phyloP scores from a whole-genome alignment of 23 tunicate genomes.

The Trididemnum clinides region DNA sequence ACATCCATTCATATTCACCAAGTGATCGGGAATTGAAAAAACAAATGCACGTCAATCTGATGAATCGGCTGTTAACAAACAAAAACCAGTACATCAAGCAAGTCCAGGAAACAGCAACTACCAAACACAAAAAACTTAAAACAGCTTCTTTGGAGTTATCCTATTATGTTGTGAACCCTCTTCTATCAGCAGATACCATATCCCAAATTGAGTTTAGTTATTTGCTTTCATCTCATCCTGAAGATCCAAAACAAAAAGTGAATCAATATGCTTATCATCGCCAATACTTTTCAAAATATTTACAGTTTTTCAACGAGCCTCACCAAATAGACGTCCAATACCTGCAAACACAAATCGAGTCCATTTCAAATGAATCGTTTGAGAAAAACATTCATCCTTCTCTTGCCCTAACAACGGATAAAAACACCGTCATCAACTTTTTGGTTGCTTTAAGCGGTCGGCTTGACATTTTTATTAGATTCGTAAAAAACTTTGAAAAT shows the following conservation, averaged over 20 bases:
- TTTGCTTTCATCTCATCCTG: neutral
- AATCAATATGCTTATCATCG: neutral
- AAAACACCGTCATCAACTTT: constrained; percentile 41
- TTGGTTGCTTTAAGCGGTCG: constrained; percentile 72
- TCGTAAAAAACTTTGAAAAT: constrained; percentile 68
- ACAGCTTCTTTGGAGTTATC: neutral
- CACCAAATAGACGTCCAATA: neutral
- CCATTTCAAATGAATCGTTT: neutral
- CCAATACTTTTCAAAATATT: constrained; percentile 1
- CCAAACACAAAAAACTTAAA: neutral
- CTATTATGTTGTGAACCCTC: neutral
- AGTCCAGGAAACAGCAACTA: neutral
- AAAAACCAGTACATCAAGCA: neutral
- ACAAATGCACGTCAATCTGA: neutral
- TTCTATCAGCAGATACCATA: neutral
- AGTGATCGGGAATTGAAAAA: neutral
- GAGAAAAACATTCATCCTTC: neutral
- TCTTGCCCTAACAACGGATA: neutral
- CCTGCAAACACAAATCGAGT: neutral
- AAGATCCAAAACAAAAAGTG: neutral
- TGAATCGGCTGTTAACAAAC: neutral
- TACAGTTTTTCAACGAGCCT: constrained; percentile 23
- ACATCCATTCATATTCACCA: neutral
- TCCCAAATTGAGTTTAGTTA: neutral
- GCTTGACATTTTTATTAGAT: constrained; percentile 54